Conservation (phyloP, 2,797 vertebrate species). For the Gymnoscopelus microlampas region DNA sequence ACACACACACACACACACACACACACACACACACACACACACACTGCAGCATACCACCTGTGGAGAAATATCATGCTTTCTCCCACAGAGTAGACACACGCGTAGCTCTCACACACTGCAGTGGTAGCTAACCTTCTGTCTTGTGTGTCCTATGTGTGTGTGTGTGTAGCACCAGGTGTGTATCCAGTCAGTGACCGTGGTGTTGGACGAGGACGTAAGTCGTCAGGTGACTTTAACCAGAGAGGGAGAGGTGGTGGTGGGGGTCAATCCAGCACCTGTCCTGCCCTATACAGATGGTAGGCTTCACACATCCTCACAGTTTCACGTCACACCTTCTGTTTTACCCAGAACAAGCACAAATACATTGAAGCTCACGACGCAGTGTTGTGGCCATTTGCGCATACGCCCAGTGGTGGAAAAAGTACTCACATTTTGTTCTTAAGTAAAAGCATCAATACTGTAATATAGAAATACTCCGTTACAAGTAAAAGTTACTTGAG, state of each 20-base stretch:
- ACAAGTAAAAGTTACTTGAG: too few relatives aligned
- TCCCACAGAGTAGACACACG: too few relatives aligned
- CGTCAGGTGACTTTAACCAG: slow-evolving; percentile 92
- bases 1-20: slow-evolving; percentile 15
- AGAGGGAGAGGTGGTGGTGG: slow-evolving; percentile 90
- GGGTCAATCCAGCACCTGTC: slow-evolving; percentile 84
- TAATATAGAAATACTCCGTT: too few relatives aligned
- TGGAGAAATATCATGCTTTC: too few relatives aligned
- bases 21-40: not conserved
- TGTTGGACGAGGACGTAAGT: slow-evolving; percentile 92
- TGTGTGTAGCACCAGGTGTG: slow-evolving; percentile 87
- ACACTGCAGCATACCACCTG: not conserved
- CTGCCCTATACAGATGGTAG: slow-evolving; percentile 88
- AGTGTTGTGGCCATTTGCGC: too few relatives aligned
- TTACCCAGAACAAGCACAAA: too few relatives aligned
- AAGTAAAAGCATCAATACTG: too few relatives aligned
- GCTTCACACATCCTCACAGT: slow-evolving; percentile 28
- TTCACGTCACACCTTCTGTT: too few relatives aligned
- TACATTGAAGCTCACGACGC: too few relatives aligned
- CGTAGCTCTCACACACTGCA: not conserved
- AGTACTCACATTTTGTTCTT: too few relatives aligned
- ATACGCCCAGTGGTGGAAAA: too few relatives aligned
- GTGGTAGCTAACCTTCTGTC: not conserved
- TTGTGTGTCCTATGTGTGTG: slow-evolving; percentile 16
- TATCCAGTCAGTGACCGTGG: slow-evolving; percentile 91